Evolutionary conservation across 2,797 vertebrate genomes (phyloP).

Genomic region (Gambelia wislizenii): DNA sequence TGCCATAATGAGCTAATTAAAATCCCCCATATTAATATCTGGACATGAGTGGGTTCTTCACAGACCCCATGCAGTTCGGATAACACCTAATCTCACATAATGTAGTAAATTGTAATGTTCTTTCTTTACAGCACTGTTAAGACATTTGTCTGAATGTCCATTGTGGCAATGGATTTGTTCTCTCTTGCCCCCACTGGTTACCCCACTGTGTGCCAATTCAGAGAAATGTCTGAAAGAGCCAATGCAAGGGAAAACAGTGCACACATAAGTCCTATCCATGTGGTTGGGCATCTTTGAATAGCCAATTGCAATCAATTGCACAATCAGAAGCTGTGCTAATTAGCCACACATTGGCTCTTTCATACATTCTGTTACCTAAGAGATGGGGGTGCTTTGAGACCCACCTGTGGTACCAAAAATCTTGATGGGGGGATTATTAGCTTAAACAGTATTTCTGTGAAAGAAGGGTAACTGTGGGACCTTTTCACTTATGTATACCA

Average conservation of each 20-base stretch:
- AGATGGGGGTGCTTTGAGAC: too few species aligned
- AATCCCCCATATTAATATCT: too few species aligned
- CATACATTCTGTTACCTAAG: too few species aligned
- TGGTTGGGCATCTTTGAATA: not conserved
- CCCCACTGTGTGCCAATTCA: not conserved
- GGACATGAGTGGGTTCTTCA: too few species aligned
- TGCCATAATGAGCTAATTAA: too few species aligned
- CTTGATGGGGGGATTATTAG: too few species aligned
- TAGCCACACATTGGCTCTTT: not conserved
- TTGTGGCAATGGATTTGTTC: too few species aligned
- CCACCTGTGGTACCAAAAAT: too few species aligned
- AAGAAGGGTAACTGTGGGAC: too few species aligned
- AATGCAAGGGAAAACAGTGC: not conserved
- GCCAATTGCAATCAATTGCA: not conserved
- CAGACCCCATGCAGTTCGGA: too few species aligned
- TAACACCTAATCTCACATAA: constrained; percentile 4
- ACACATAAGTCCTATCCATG: not conserved
- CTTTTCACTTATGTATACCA: too few species aligned
- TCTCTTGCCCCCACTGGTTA: not conserved
- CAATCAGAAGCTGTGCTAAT: not conserved
- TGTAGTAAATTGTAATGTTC: not conserved
- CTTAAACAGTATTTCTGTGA: too few species aligned
- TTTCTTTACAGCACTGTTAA: not conserved
- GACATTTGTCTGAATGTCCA: not conserved
- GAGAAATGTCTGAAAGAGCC: not conserved